A percentile compares a stretch with the other conserved stretches of the same genome.
These are phyloP conservation scores for Oncorhynchus keta DNA, from an alignment of 2,113 vertebrate species.

Conservation along the genomic window DNA sequence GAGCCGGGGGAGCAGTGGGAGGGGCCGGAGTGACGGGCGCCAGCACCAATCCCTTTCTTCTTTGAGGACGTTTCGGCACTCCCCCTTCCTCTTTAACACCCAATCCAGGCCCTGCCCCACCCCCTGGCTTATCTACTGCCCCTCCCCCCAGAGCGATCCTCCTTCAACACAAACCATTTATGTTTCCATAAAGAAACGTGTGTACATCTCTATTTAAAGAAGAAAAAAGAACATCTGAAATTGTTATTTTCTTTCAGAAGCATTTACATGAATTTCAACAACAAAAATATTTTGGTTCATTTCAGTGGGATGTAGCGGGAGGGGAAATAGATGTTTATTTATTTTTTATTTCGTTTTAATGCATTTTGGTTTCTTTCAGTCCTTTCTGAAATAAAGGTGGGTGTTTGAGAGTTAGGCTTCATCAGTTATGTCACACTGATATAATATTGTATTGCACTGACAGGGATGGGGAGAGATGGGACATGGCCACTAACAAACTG, in stretches of 20 bases:
- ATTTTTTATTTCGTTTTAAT: conserved; percentile 58
- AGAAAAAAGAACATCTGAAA: conserved; percentile 52
- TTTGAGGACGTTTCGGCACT: conserved; percentile 70
- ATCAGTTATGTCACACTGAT: conserved; percentile 45
- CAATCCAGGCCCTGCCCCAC: neutral
- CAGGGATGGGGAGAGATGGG: conserved; percentile 35
- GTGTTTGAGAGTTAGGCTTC: conserved; percentile 44
- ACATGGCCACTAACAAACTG: conserved; percentile 71
- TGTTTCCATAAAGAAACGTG: conserved; percentile 62
- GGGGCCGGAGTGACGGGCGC: conserved; percentile 65
- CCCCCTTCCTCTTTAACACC: conserved; percentile 13
- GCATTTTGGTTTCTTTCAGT: conserved; percentile 47
- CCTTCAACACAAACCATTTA: conserved; percentile 60
- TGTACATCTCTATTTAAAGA: conserved; percentile 73
- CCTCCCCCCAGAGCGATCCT: conserved; percentile 3
- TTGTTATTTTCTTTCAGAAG: conserved; percentile 4
- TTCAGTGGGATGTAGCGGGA: conserved; percentile 55
- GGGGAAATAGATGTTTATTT: conserved; percentile 68
- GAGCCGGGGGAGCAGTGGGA: conserved; percentile 69
- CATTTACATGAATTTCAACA: conserved; percentile 47
- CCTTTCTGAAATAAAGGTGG: conserved; percentile 54
- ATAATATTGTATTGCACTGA: conserved; percentile 51
- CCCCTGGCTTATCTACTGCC: no score
- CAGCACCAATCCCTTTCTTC: conserved; percentile 81
- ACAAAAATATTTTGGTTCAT: conserved; percentile 49